Base-by-base conservation (phyloP, 1,140 invertebrate species). In the Seison nebaliae region DNA sequence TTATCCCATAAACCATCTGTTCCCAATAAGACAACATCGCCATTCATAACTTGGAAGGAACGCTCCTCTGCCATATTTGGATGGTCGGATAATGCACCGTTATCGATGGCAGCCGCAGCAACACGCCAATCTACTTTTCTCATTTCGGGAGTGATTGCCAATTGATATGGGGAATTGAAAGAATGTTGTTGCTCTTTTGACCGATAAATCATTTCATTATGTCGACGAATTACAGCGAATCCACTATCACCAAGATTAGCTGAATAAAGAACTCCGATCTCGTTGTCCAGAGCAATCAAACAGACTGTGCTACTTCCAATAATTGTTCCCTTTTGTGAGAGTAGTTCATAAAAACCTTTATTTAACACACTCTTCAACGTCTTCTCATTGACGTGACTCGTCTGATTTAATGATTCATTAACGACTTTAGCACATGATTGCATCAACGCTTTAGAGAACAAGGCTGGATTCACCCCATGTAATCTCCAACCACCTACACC, bases 221-320 rank as follows among this genome's bases (percentile, higher is more conserved):
- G 66, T 12, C 84, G 65, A 17, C 33, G 26, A 26, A 91, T 74
- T 22, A 93, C 71, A 54, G 91, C 70, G 57, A 83, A 93, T 11
- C 84, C 86, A 51, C 80, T 88, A 60, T 94, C 86, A n/a, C 86
- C 86, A 44, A 94, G 79, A 62, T 94, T 94, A 8, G 84, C 83
- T 6, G 83, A 75, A 48, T 84, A 80, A 47, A 93, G 69, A 40
- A 71, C 74, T 49, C 71, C 72, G 40, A 76, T 80, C 50, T 75
- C 74, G 45, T 75, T 70, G 58, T 84, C 77, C 31, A 94, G 60
- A 33, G 88, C 71, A 45, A 94, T 71, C 21, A 94, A 74, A 61
- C 86, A 94, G 4, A 83, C 84, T 43, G 86, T 94, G 53, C 81
- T 88, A 59, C 81, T 88, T 46, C 83, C 79, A 79, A 54, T 32